Percentiles rank a stretch among this genome's conserved stretches.
These are phyloP conservation scores for Streptopelia turtur DNA, from an alignment of 2,797 vertebrate genomes.

Conservation along the genomic window DNA sequence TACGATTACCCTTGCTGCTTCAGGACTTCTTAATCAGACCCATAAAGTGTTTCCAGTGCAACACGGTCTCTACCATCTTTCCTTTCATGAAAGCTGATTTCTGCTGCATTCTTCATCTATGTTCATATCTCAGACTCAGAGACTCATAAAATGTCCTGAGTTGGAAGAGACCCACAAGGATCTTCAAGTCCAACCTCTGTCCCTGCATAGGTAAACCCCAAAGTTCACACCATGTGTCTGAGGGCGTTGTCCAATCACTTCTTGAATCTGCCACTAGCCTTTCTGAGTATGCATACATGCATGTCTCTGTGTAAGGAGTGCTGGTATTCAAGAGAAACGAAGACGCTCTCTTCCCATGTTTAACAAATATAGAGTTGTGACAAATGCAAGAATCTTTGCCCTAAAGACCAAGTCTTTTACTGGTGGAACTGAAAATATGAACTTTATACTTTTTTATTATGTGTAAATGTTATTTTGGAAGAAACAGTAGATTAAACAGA, in stretches of 20 bases:
- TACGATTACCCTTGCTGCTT: conserved; percentile 79
- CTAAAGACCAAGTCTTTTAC: neutral
- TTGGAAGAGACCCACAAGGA: too few species aligned
- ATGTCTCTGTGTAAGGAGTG: neutral
- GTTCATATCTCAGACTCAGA: neutral
- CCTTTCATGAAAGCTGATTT: neutral
- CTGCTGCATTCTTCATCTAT: neutral
- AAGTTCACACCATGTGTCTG: too few species aligned
- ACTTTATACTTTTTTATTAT: neutral
- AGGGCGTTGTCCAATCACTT: too few species aligned
- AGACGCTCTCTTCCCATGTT: neutral
- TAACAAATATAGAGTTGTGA: neutral
- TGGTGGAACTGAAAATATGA: neutral
- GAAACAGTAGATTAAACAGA: neutral
- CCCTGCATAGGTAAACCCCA: too few species aligned
- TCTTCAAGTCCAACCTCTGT: too few species aligned
- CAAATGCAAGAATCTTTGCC: neutral
- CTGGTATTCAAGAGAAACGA: neutral
- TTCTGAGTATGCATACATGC: neutral
- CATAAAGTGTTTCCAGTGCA: neutral
- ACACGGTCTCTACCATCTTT: neutral
- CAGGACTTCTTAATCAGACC: conserved; percentile 55
- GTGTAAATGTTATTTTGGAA: neutral
- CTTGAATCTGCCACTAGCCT: too few species aligned
- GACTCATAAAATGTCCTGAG: too few species aligned